Evolutionary conservation across 1,140 invertebrate species (phyloP), one percentile per base, ranked within the genome.

Genomic region (Zaprionus ghesquierei): DNA sequence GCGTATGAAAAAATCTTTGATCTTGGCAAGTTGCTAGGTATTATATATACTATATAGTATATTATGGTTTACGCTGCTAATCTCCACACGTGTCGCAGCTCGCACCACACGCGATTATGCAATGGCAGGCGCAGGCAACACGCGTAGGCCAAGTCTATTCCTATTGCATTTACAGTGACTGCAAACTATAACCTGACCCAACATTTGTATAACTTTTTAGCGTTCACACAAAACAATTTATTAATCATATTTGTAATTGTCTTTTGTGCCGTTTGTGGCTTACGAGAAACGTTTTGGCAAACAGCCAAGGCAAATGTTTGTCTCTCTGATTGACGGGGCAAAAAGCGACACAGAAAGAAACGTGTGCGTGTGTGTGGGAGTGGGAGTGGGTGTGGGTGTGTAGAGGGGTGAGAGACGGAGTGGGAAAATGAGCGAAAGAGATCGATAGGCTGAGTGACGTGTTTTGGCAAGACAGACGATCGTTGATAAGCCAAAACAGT

Each of bases 191-290:
- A 74, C 55, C 71, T 46, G 46, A 23, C 22, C 20, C 27, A 82
- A 82, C 55, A 50, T 74, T 78, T 77, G 5, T 0, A 20, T n/a
- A 64, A 60, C 33, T 60, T 33, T 29, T 84, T 50, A 46, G 22
- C 20, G 51, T 25, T 5, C 25, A 6, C 23, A 49, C 35, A 29
- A 62, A 29, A 55, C 25, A 27, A 27, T 33, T 53, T 51, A 63
- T 23, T 65, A 50, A 65, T n/a, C 53, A 61, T 72, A 69, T 73
- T 69, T 59, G 51, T 27, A 55, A 31, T 46, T 29, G 60, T 46
- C 44, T 63, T 10, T 31, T 18, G 22, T 38, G 6, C n/a, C n/a
- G n/a, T n/a, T 22, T 53, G 33, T 49, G 54, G 44, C n/a, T 63
- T 35, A 41, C 22, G 31, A 20, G 46, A 25, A 59, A 53, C 54